Evolutionary conservation across 2,797 vertebrate genomes (phyloP), one percentile per base, ranked within the genome.

Genomic region (Vultur gryphus): DNA sequence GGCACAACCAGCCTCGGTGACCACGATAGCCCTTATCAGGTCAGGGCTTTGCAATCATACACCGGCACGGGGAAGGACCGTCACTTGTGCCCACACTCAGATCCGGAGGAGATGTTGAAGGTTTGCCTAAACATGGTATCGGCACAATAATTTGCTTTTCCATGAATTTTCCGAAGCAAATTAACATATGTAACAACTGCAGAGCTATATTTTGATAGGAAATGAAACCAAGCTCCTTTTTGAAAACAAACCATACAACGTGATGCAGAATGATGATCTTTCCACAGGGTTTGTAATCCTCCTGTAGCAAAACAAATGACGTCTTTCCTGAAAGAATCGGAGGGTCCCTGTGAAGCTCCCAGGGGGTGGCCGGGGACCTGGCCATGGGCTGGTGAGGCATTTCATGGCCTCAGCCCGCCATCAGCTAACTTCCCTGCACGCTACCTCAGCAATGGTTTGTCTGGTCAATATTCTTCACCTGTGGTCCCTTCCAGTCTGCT

Each of bases 341-440:
- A 26, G 25, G 28, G 49, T 43, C 33, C 24, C 24, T 23, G 31
- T 0, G 3, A 52, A 71, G 57, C 26, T 61, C 31, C 71, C 9
- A 13, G 54, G 26, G 20, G 11, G 16, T 66, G 61, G 4, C 0
- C 3, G 2, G 2, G 39, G 65, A 66, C 52, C 11, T 37, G 55
- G 29, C 35, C 55, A 39, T 0, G 0, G 49, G 61, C 75, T 79
- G 67, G 9, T 51, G 76, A 91, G 48, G 69, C 20, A 49, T 52
- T 35, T 16, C 5, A 0, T 7, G 41, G 23, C 39, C 55, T 77
- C 62, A 72, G 44, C 28, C 52, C 0, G 3, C 73, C 31, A 10
- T 11, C 37, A 4, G 3, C 11, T 19, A 67, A 17, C 43, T 23
- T 10, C 28, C 48, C 16, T 44, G 44, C 57, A 25, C 0, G 4